These are phyloP conservation scores for Pluvialis apricaria DNA, from an alignment of 2,113 vertebrate genomes.

Conservation along the genomic window DNA sequence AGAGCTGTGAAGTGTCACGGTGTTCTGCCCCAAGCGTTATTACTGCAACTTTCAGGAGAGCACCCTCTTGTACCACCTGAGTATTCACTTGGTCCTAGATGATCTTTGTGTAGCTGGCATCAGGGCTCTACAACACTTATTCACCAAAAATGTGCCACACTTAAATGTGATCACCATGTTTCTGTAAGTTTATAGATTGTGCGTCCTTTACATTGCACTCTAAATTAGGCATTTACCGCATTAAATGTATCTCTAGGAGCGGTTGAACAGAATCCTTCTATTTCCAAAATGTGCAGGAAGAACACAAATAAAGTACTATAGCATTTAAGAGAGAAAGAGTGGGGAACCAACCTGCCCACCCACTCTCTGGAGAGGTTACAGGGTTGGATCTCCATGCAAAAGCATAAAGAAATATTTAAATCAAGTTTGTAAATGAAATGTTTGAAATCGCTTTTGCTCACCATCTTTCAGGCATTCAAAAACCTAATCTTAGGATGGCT, in stretches of 20 bases:
- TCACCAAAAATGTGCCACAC: background rate
- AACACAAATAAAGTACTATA: background rate
- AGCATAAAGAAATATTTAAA: background rate
- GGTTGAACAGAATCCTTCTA: background rate
- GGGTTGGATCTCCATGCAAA: background rate
- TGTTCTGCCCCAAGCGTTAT: background rate
- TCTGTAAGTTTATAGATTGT: background rate
- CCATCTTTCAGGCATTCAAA: background rate
- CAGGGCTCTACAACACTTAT: background rate
- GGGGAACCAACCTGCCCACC: background rate
- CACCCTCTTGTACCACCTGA: background rate
- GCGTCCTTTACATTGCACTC: background rate
- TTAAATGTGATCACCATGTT: background rate
- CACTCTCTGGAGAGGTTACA: background rate
- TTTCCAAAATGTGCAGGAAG: background rate
- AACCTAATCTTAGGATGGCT: background rate
- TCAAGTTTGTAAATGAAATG: background rate
- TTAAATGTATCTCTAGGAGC: background rate
- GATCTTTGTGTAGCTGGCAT: background rate
- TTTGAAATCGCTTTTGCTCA: background rate
- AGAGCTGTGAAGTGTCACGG: background rate
- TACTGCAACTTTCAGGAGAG: background rate
- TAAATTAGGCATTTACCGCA: background rate
- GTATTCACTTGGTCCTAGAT: background rate
- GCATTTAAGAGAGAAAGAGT: background rate